Percentiles rank a stretch among this genome's conserved stretches.
Conservation (phyloP, 2,888 invertebrate species). For the Heliconius erato region DNA sequence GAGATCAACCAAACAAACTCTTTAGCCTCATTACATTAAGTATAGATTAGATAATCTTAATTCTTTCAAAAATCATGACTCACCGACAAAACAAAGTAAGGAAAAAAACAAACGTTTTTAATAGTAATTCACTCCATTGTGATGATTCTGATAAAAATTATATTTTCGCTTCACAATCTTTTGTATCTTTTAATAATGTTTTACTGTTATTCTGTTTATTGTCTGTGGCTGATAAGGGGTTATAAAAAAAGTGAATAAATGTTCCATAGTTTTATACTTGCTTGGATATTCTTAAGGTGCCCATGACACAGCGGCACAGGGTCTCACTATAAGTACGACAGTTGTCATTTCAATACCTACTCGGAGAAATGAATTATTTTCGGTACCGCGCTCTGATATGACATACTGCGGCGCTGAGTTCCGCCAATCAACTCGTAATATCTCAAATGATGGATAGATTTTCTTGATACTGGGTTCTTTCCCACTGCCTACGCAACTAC, state of each 20-base stretch:
- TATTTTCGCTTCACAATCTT: constrained; percentile 16
- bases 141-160: constrained; percentile 21
- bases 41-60: constrained; percentile 5
- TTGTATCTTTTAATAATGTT: constrained; percentile 14
- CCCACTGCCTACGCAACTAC: not conserved
- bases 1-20: not conserved
- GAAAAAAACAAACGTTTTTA: not conserved
- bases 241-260: constrained; percentile 10
- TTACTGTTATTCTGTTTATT: constrained; percentile 24
- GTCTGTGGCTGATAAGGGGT: constrained; percentile 15
- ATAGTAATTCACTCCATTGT: constrained; percentile 5
- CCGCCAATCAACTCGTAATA: not conserved
- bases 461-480: not conserved
- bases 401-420: not conserved
- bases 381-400: not conserved
- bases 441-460: not conserved
- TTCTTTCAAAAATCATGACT: not conserved
- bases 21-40: not conserved
- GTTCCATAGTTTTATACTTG: not conserved
- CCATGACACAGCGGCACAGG: not conserved
- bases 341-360: not conserved
- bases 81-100: not conserved
- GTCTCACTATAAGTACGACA: not conserved
- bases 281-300: not conserved
- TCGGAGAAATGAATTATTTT: not conserved